These are phyloP conservation scores for Drosophila pullipes DNA, from an alignment of 2,888 invertebrate genomes.

Conservation along the genomic window DNA sequence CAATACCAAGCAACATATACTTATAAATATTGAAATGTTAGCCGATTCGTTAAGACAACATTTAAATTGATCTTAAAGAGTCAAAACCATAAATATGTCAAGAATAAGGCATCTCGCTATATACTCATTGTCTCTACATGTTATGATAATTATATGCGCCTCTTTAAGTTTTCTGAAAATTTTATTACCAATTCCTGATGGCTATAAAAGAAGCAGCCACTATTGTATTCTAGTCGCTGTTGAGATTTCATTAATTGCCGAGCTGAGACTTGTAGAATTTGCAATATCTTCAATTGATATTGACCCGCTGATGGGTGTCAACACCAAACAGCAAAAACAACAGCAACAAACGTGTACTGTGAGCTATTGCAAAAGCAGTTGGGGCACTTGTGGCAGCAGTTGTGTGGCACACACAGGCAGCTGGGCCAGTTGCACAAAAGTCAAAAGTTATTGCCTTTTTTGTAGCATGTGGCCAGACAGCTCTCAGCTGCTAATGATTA, in stretches of 20 bases:
- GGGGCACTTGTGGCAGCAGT: constrained; percentile 16
- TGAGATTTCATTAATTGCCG: constrained; percentile 18
- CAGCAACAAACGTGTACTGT: constrained; percentile 56
- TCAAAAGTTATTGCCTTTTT: constrained; percentile 73
- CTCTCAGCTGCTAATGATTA: constrained; percentile 25
- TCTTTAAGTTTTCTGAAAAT: constrained; percentile 53
- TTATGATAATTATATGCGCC: constrained; percentile 64
- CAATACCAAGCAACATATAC: constrained; percentile 24
- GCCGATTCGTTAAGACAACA: constrained; percentile 16
- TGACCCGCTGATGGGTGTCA: constrained; percentile 34
- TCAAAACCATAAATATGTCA: constrained; percentile 71
- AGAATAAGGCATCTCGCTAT: constrained; percentile 16
- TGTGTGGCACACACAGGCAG: constrained; percentile 2
- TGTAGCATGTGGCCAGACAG: constrained; percentile 24
- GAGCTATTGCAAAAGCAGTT: constrained; percentile 57
- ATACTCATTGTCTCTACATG: constrained; percentile 55
- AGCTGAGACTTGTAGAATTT: constrained; percentile 20
- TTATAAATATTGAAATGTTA: constrained; percentile 59
- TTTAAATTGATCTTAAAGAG: constrained; percentile 48
- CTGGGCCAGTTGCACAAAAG: constrained; percentile 48
- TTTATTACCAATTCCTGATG: constrained; percentile 49
- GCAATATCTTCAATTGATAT: constrained; percentile 39
- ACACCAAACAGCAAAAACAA: constrained; percentile 23
- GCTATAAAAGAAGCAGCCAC: constrained; percentile 9
- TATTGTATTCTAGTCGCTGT: constrained; percentile 5